These are phyloP conservation scores for Brachirus orientalis DNA, from an alignment of 2,113 vertebrate species.

Conservation along the genomic window DNA sequence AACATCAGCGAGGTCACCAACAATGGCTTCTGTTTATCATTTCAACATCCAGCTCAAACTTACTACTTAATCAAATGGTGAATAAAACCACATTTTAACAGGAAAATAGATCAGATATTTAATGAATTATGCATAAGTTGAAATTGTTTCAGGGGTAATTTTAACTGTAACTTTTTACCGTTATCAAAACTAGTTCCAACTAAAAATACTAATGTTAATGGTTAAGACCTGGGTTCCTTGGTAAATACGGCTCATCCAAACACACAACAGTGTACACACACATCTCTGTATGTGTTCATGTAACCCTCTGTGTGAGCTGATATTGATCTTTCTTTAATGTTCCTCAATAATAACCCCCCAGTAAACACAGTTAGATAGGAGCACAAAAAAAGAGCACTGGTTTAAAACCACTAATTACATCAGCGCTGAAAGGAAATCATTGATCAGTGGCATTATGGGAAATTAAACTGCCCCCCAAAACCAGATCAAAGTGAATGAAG, in stretches of 20 bases:
- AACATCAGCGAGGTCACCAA: slow-evolving; percentile 35
- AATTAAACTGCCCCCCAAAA: slow-evolving; percentile 86
- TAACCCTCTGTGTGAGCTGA: slow-evolving; percentile 70
- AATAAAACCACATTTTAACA: slow-evolving; percentile 59
- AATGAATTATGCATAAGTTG: slow-evolving; percentile 29
- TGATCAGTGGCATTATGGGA: slow-evolving; percentile 91
- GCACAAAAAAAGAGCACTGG: slow-evolving; percentile 65
- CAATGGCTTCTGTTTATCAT: slow-evolving; percentile 57
- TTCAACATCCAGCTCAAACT: slow-evolving; percentile 39
- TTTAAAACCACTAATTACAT: slow-evolving; percentile 92
- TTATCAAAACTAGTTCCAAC: slow-evolving; percentile 39
- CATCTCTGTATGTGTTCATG: slow-evolving; percentile 20
- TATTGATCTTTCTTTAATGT: slow-evolving; percentile 87
- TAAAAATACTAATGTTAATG: slow-evolving; percentile 29
- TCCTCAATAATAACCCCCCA: slow-evolving; percentile 81
- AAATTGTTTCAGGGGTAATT: slow-evolving; percentile 47
- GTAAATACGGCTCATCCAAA: neutral
- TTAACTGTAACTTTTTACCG: slow-evolving; percentile 50
- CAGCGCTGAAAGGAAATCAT: slow-evolving; percentile 91
- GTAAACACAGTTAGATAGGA: slow-evolving; percentile 72
- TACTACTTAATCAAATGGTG: slow-evolving; percentile 65
- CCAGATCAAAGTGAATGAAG: slow-evolving; percentile 88
- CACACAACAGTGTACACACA: slow-evolving; percentile 3
- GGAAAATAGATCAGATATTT: slow-evolving; percentile 33
- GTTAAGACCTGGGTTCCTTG: slow-evolving; percentile 19